phyloP scores from a whole-genome alignment of 2,888 invertebrate species.

The Athripsodes cinereus region DNA sequence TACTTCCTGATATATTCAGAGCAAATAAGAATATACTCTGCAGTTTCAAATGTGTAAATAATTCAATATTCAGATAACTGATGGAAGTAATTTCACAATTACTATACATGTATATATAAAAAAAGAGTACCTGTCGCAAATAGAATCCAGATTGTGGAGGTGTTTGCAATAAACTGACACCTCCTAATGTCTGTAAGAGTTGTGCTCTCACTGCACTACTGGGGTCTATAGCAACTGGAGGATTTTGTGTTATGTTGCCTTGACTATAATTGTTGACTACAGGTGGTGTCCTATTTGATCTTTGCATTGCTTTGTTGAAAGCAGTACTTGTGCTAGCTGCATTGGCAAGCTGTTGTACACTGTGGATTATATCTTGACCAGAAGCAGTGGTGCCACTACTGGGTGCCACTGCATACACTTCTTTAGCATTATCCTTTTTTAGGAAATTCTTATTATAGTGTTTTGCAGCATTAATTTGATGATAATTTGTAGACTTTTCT shows the following conservation, averaged over 20 bases:
- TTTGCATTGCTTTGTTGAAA: not conserved
- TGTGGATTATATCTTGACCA: not conserved
- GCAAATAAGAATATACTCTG: no score
- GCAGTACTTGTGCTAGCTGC: not conserved
- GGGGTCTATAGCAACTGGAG: not conserved
- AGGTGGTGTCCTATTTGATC: not conserved
- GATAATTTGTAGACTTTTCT: not conserved
- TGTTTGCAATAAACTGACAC: constrained; percentile 15
- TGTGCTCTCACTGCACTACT: constrained; percentile 1
- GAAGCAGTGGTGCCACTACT: not conserved
- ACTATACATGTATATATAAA: not conserved
- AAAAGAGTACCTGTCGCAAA: constrained; percentile 18
- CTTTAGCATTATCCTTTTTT: not conserved
- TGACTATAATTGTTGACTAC: not conserved
- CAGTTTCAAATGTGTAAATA: no score
- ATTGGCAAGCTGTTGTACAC: not conserved
- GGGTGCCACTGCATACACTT: not conserved
- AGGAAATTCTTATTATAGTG: not conserved
- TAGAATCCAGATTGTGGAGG: constrained; percentile 19
- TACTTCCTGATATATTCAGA: no score
- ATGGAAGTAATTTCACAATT: no score
- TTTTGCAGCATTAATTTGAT: not conserved
- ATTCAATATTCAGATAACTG: no score
- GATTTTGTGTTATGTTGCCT: constrained; percentile 6
- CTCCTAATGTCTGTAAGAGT: constrained; percentile 9